phyloP scores from a whole-genome alignment of 2,113 vertebrate genomes.

The Ictalurus punctatus region DNA sequence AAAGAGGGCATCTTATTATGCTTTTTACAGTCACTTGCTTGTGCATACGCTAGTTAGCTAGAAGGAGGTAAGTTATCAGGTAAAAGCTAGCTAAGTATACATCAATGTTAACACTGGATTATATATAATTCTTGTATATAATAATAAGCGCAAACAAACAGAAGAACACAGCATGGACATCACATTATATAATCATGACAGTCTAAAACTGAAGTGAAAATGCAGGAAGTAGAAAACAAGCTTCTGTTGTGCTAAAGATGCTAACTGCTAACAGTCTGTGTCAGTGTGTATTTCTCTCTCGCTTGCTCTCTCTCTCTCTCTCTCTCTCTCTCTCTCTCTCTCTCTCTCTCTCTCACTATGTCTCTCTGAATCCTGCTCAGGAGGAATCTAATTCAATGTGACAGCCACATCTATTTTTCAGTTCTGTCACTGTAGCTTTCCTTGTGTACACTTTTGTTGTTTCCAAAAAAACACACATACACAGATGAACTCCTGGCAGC shows the following conservation, averaged over 20 bases:
- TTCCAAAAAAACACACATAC: neutral
- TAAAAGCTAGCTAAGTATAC: neutral
- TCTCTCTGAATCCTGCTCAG: slow-evolving; percentile 20
- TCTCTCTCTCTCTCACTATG: neutral
- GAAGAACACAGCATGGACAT: neutral
- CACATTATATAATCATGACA: neutral
- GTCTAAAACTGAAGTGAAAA: neutral
- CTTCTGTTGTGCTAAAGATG: neutral
- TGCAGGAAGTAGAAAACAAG: neutral
- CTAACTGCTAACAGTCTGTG: neutral
- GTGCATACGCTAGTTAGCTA: neutral
- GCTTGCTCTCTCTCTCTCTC: neutral
- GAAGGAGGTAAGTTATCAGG: neutral
- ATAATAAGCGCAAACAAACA: neutral
- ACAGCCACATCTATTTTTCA: slow-evolving; percentile 62
- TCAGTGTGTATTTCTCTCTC: neutral
- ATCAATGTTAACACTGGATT: neutral
- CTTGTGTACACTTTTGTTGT: too few relatives aligned
- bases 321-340: neutral
- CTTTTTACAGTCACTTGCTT: neutral
- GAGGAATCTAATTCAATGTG: slow-evolving; percentile 54
- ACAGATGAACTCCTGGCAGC: slow-evolving; percentile 39
- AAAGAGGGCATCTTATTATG: too few relatives aligned
- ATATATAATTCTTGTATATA: neutral
- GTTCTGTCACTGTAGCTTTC: slow-evolving; percentile 42